Conservation (phyloP, 1,140 invertebrate genomes). For the Calephelis virginiensis region DNA sequence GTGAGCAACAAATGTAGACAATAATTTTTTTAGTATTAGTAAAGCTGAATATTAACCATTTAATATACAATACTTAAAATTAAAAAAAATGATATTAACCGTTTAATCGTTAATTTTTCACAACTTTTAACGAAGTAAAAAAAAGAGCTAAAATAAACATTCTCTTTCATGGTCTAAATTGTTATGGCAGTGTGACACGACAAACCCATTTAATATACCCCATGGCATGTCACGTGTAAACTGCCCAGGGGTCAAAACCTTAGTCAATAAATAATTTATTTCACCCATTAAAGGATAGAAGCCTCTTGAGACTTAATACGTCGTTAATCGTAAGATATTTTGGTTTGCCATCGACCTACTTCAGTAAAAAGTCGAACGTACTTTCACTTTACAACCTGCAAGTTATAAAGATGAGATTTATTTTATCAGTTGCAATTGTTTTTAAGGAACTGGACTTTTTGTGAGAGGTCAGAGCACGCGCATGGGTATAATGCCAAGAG, state of each 20-base stretch:
- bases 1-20: too few relatives aligned
- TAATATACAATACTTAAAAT: too few relatives aligned
- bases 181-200: neutral
- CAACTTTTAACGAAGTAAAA: too few relatives aligned
- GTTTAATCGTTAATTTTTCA: too few relatives aligned
- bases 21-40: too few relatives aligned
- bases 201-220: neutral
- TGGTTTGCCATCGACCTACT: constrained; percentile 29
- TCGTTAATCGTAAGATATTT: constrained; percentile 40
- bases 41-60: too few relatives aligned
- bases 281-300: constrained; percentile 34
- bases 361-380: constrained; percentile 33
- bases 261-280: constrained; percentile 48
- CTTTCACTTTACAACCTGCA: constrained; percentile 34
- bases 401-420: constrained; percentile 21
- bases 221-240: neutral
- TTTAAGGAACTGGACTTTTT: neutral
- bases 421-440: neutral
- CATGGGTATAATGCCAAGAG: too few relatives aligned
- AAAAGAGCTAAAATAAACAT: too few relatives aligned
- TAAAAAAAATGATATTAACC: too few relatives aligned
- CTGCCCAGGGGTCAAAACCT: constrained; percentile 35
- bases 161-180: neutral
- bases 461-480: too few relatives aligned
- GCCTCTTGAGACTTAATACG: constrained; percentile 35